A percentile compares a stretch with the other conserved stretches of the same genome.
phyloP scores from a whole-genome alignment of 1,140 invertebrate species.

The Pomacea maculata region DNA sequence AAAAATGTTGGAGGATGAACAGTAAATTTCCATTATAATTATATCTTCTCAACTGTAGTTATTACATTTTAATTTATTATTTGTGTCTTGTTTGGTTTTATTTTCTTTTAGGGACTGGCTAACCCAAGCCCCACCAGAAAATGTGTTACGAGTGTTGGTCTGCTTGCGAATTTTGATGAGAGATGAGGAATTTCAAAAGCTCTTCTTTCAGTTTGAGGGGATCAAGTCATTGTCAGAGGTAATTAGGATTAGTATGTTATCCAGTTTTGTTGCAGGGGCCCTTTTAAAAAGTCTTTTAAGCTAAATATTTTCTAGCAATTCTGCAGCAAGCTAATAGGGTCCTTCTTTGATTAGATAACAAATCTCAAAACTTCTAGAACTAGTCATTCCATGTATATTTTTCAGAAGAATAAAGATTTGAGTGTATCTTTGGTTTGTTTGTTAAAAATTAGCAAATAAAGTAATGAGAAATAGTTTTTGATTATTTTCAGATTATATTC shows the following conservation, averaged over 20 bases:
- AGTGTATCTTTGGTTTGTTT: too few species aligned
- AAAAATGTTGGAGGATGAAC: neutral
- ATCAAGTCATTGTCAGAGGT: constrained; percentile 55
- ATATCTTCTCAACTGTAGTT: neutral
- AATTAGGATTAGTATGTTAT: neutral
- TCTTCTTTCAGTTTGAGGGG: constrained; percentile 54
- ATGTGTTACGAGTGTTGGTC: constrained; percentile 56
- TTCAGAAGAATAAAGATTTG: too few species aligned
- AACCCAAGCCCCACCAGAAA: constrained; percentile 51
- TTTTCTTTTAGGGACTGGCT: constrained; percentile 57
- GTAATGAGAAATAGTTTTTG: too few species aligned
- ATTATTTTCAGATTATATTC: too few species aligned
- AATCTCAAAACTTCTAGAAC: too few species aligned
- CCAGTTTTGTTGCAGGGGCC: neutral
- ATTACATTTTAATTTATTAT: neutral
- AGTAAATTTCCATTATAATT: neutral
- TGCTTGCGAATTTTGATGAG: constrained; percentile 62
- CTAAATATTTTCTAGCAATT: too few species aligned
- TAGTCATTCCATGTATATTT: too few species aligned
- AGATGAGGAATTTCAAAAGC: constrained; percentile 55
- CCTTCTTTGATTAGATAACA: too few species aligned
- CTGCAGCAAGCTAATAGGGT: too few species aligned
- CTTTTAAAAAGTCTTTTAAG: too few species aligned
- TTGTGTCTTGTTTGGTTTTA: neutral
- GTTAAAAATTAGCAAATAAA: too few species aligned